phyloP scores from a whole-genome alignment of 1,140 invertebrate genomes.

The Pristionchus pacificus region DNA sequence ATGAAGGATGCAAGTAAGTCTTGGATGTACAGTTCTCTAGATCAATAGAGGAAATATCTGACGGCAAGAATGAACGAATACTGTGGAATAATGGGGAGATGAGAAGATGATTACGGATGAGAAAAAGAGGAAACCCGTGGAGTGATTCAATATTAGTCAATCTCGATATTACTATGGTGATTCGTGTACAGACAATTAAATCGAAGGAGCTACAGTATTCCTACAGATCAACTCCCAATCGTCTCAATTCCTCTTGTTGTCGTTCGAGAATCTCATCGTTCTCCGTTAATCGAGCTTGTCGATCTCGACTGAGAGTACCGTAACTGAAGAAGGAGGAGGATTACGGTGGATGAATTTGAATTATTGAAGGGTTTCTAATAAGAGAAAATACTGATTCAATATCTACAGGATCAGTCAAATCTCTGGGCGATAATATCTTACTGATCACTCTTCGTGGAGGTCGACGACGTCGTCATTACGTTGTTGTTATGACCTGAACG shows the following conservation, averaged over 20 bases:
- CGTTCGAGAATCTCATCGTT: slow-evolving; percentile 24
- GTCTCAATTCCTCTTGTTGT: slow-evolving; percentile 25
- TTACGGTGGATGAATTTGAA: not conserved
- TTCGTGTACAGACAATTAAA: not conserved
- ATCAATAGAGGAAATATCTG: not conserved
- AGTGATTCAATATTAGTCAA: not conserved
- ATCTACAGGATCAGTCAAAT: too few species aligned
- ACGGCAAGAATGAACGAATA: not conserved
- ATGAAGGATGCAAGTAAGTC: too few species aligned
- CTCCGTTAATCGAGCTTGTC: slow-evolving; percentile 21
- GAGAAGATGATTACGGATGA: not conserved
- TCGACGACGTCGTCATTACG: not conserved
- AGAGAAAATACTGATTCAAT: too few species aligned
- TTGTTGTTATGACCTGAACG: not conserved
- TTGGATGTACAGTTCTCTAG: not conserved
- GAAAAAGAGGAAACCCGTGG: not conserved
- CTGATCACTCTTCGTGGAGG: too few species aligned
- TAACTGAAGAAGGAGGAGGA: slow-evolving; percentile 14
- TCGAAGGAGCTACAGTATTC: not conserved
- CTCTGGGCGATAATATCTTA: too few species aligned
- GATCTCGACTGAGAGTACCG: slow-evolving; percentile 24
- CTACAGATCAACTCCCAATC: slow-evolving; percentile 21
- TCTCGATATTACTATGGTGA: not conserved
- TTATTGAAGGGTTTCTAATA: too few species aligned
- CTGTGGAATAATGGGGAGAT: not conserved